These are phyloP conservation scores for Rhinolophus sinicus DNA, from an alignment of 2,113 vertebrate species.

Conservation along the genomic window DNA sequence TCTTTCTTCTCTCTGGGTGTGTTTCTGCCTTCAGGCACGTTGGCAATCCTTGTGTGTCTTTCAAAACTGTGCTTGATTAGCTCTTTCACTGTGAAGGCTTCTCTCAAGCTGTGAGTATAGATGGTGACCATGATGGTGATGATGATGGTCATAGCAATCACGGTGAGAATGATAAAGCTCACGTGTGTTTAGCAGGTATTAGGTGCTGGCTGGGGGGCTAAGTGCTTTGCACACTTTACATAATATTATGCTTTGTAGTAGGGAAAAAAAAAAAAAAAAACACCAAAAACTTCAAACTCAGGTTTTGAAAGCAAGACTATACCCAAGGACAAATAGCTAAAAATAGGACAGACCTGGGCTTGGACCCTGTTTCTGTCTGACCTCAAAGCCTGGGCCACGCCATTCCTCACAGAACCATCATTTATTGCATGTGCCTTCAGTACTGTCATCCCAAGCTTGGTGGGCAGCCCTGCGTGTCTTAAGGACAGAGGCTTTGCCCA, in stretches of 20 bases:
- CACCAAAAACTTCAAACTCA: background rate
- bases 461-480: background rate
- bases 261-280: background rate
- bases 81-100: background rate
- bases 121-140: no score
- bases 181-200: fast-evolving
- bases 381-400: no score
- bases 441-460: no score
- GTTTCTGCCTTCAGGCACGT: background rate
- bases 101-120: background rate
- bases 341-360: background rate
- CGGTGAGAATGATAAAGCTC: background rate
- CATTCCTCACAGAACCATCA: background rate
- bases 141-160: no score
- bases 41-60: background rate
- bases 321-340: background rate
- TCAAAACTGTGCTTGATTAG: background rate
- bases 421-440: fast-evolving
- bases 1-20: background rate
- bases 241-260: background rate
- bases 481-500: background rate
- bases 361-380: background rate
- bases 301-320: background rate
- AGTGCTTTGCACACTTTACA: background rate
- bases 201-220: background rate